Evolutionary conservation across 2,113 vertebrate species (phyloP), one percentile per base, ranked within the genome.

Genomic region (Esox niger): DNA sequence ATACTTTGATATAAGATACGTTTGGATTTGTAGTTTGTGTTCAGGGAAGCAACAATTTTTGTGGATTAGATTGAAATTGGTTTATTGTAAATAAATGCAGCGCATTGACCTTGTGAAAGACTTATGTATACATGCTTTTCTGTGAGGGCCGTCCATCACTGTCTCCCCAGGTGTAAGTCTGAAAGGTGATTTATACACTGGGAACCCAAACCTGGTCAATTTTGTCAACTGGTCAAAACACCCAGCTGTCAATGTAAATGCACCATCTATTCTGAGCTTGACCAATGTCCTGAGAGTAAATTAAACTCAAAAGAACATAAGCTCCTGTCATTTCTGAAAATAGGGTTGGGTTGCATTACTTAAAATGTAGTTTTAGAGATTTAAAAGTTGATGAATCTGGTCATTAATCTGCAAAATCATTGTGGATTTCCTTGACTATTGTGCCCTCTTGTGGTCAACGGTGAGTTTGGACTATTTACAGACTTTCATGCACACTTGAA

Each of bases 301-400:
- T 85, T 64, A 83, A 73, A 68, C 29, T 33, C 3, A 65, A 59
- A 82, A 72, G 70, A 80, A 56, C n/a, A n/a, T n/a, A n/a, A n/a
- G 13, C 11, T 17, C 11, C 13, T 43, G 15, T 17, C n/a, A 17
- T 43, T 43, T 17, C 1, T 43, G 11, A 43, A 15, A 4, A 43
- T 1, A 43, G 17, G 17, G 5, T 43, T 1, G 13, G 13, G 38
- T 43, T 17, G 13, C 15, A 10, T 43, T 43, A 43, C 38, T 43
- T 17, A 15, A 43, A 43, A 43, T 43, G 38, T 43, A 15, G 3
- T 4, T 43, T 3, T 56, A 56, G 4, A 57, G 23, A 6, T 10
- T 17, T 10, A 17, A 15, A 15, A 15, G 35, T 2, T 11, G 15
- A 43, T 43, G 13, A 43, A 43, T 43, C 11, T 15, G 17, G 38